These are phyloP conservation scores for pig (Sus scrofa) DNA, from an alignment of 2,113 vertebrate genomes.

Conservation along the genomic window DNA sequence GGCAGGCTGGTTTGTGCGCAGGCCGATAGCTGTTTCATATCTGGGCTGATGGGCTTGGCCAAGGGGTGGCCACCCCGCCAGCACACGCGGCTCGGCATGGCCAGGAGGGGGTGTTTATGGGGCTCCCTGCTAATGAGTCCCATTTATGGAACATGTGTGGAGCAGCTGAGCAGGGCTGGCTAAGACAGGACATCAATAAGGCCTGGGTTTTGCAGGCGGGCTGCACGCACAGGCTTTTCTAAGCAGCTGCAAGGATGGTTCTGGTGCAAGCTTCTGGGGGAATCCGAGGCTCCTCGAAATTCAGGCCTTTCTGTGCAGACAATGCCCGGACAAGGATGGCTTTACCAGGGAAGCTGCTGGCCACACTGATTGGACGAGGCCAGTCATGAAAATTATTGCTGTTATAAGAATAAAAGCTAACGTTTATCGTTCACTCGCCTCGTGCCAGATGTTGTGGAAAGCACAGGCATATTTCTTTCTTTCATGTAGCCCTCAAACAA, in stretches of 20 bases:
- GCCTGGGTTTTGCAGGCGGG: slow-evolving; percentile 43
- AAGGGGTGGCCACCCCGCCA: slow-evolving; percentile 51
- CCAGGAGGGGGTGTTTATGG: slow-evolving; percentile 83
- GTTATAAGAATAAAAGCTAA: neutral
- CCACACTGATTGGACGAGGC: neutral
- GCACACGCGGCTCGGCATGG: slow-evolving; percentile 52
- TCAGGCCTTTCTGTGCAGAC: neutral
- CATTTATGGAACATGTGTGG: slow-evolving; percentile 82
- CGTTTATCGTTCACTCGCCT: neutral
- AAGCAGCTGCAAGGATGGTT: neutral
- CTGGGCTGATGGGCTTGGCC: neutral
- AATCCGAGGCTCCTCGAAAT: neutral
- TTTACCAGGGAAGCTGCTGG: neutral
- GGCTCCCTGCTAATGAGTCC: slow-evolving; percentile 81
- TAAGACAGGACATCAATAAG: slow-evolving; percentile 78
- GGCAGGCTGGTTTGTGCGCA: neutral
- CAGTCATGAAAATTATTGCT: neutral
- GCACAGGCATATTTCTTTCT: neutral
- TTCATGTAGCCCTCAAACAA: neutral
- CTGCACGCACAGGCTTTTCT: neutral
- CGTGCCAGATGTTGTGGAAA: neutral
- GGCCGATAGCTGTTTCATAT: slow-evolving; percentile 25
- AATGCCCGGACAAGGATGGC: neutral
- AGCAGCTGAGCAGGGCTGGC: slow-evolving; percentile 77
- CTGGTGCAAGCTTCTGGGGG: neutral